Conservation (phyloP, 2,888 invertebrate genomes). For the Tolmerus cingulatus region DNA sequence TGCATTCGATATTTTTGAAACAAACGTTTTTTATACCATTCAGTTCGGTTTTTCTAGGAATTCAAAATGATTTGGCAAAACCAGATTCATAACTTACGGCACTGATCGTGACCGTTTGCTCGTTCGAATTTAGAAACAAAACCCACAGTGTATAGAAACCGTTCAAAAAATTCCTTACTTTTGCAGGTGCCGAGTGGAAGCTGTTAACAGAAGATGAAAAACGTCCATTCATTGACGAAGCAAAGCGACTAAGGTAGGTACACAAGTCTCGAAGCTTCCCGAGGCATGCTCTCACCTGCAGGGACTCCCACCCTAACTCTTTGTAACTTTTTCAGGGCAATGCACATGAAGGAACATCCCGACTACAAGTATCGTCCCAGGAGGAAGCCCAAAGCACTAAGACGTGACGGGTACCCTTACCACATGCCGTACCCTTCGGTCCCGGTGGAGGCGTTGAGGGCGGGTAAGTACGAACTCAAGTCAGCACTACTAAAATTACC, state of each 20-base stretch:
- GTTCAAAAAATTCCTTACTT: not conserved
- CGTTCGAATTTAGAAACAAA: not conserved
- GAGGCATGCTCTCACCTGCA: not conserved
- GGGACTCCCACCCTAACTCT: slow-evolving; percentile 9
- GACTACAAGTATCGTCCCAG: slow-evolving; percentile 93
- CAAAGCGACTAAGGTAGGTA: slow-evolving; percentile 77
- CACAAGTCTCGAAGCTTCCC: not conserved
- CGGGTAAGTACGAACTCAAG: slow-evolving; percentile 70
- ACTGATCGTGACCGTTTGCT: not conserved
- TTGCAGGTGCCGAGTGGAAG: slow-evolving; percentile 93
- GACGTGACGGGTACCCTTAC: slow-evolving; percentile 92
- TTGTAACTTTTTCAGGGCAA: slow-evolving; percentile 67
- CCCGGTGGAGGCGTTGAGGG: slow-evolving; percentile 86
- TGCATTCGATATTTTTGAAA: too few relatives aligned
- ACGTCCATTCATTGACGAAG: slow-evolving; percentile 96
- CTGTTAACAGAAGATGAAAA: slow-evolving; percentile 92
- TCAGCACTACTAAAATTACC: not conserved
- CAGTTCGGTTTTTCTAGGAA: too few relatives aligned
- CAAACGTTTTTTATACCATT: too few relatives aligned
- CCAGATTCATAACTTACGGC: not conserved
- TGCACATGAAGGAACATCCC: slow-evolving; percentile 96
- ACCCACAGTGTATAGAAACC: not conserved
- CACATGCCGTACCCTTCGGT: slow-evolving; percentile 92
- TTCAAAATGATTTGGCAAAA: not conserved
- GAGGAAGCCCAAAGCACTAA: slow-evolving; percentile 85